These are phyloP conservation scores for Corythoichthys intestinalis DNA, from an alignment of 2,113 vertebrate genomes.

Conservation along the genomic window DNA sequence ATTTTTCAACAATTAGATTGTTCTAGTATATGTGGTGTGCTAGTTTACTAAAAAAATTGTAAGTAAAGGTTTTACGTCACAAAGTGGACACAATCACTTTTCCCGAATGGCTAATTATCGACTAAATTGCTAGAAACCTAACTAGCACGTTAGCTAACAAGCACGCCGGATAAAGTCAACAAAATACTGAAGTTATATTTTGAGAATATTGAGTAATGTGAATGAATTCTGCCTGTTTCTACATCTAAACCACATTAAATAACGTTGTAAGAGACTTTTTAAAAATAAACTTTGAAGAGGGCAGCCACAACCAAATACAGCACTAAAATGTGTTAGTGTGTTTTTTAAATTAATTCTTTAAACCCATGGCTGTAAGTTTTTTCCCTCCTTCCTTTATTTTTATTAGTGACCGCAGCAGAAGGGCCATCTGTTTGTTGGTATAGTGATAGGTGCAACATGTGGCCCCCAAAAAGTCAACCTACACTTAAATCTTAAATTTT, in stretches of 20 bases:
- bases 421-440: slow-evolving; percentile 51
- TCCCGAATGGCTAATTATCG: too few relatives aligned
- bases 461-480: slow-evolving; percentile 55
- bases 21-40: too few relatives aligned
- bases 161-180: background rate
- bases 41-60: too few relatives aligned
- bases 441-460: slow-evolving; percentile 59
- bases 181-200: background rate
- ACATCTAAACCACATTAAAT: slow-evolving; percentile 38
- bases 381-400: slow-evolving; percentile 3
- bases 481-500: slow-evolving; percentile 20
- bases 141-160: background rate
- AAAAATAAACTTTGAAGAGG: slow-evolving; percentile 40
- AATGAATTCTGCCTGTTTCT: slow-evolving; percentile 23
- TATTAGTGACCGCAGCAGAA: slow-evolving; percentile 44
- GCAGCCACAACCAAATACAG: slow-evolving; percentile 62
- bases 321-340: slow-evolving; percentile 60
- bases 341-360: slow-evolving; percentile 67
- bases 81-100: too few relatives aligned
- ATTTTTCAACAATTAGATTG: too few relatives aligned
- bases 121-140: too few relatives aligned
- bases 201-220: background rate
- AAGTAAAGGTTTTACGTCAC: too few relatives aligned
- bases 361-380: slow-evolving; percentile 51
- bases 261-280: slow-evolving; percentile 47